Percentiles rank a stretch among this genome's conserved stretches.
These are phyloP conservation scores for Melanargia galathea DNA, from an alignment of 2,888 invertebrate genomes.

Conservation along the genomic window DNA sequence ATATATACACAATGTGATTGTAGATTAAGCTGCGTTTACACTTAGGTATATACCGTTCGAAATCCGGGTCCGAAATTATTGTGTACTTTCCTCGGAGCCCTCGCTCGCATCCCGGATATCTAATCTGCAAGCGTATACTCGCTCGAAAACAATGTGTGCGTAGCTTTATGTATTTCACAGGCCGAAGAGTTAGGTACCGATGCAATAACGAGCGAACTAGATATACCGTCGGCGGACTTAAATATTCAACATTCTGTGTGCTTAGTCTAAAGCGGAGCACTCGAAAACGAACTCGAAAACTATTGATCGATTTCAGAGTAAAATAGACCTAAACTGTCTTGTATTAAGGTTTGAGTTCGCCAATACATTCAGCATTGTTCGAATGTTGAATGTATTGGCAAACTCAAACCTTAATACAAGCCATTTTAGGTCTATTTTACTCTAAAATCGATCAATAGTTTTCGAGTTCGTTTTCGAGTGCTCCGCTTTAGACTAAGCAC, in stretches of 20 bases:
- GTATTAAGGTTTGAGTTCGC: too few species aligned
- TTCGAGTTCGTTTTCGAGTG: too few species aligned
- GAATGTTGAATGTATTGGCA: too few species aligned
- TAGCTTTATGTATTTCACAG: constrained; percentile 41
- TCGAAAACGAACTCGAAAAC: too few species aligned
- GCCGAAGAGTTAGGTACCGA: constrained; percentile 36
- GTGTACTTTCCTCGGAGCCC: constrained; percentile 44
- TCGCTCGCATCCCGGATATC: constrained; percentile 45
- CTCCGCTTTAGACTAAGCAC: too few species aligned
- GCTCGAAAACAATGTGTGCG: constrained; percentile 42
- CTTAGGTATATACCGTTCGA: constrained; percentile 42
- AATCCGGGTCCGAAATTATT: constrained; percentile 44
- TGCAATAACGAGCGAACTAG: constrained; percentile 28
- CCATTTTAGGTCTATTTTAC: too few species aligned
- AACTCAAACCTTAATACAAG: too few species aligned
- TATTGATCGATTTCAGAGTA: too few species aligned
- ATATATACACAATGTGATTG: constrained; percentile 42
- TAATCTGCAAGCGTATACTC: constrained; percentile 45
- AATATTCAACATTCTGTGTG: constrained; percentile 34
- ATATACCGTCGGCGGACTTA: constrained; percentile 25
- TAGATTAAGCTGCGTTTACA: constrained; percentile 45
- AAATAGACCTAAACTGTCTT: too few species aligned
- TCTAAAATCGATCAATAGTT: too few species aligned
- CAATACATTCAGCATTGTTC: too few species aligned
- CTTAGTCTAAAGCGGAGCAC: too few species aligned